These are phyloP conservation scores for Opisthocomus hoazin DNA, from an alignment of 2,113 vertebrate genomes.

Conservation along the genomic window DNA sequence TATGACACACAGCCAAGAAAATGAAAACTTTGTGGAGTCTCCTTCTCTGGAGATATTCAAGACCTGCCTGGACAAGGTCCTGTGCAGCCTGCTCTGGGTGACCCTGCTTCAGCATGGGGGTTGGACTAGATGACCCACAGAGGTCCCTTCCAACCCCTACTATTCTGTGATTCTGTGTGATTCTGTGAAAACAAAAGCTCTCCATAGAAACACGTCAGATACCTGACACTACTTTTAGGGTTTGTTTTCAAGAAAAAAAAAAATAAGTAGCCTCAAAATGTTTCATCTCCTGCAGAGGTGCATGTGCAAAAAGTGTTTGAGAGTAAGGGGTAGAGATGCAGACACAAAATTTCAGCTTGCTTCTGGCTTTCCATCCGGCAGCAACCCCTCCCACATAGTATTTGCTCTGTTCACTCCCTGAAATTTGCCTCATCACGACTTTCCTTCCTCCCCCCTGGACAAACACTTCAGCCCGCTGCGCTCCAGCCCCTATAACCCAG, in stretches of 20 bases:
- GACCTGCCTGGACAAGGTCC: too few relatives aligned
- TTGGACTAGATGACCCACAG: too few relatives aligned
- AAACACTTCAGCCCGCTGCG: not conserved
- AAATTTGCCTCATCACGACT: not conserved
- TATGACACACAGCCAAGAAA: fast-evolving
- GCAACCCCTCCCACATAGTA: not conserved
- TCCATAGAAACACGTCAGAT: not conserved
- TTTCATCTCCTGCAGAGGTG: not conserved
- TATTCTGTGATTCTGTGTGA: too few relatives aligned
- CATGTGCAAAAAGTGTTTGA: not conserved
- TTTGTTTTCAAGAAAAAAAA: not conserved
- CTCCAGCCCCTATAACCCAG: too few relatives aligned
- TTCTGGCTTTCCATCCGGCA: not conserved
- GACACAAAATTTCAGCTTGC: not conserved
- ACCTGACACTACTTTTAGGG: not conserved
- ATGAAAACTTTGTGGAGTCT: too few relatives aligned
- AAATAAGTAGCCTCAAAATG: not conserved
- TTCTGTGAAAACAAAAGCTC: too few relatives aligned
- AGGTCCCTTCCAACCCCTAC: too few relatives aligned
- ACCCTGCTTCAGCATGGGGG: too few relatives aligned
- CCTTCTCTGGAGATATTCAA: too few relatives aligned
- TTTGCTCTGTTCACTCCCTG: not conserved
- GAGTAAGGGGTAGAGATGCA: not conserved
- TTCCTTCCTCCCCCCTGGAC: not conserved
- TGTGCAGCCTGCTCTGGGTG: too few relatives aligned